Evolutionary conservation across 1,140 invertebrate genomes (phyloP), one percentile per base, ranked within the genome.

Genomic region (Luehdorfia chinensis): DNA sequence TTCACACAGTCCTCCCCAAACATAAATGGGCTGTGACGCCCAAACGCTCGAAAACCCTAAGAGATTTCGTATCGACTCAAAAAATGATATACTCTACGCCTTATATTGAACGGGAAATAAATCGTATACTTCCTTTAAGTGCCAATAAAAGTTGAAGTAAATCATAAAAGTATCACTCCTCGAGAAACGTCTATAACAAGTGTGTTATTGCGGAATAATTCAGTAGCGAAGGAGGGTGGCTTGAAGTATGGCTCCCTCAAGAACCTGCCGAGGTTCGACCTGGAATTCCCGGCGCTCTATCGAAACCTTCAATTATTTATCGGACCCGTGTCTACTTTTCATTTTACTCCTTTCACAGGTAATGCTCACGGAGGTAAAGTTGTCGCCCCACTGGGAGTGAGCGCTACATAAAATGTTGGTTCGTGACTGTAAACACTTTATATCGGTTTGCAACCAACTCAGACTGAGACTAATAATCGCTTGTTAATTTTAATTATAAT

Each of bases 91-190:
- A 78, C 72, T 75, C 66, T 57, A 54, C 66, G 75, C 71, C 74
- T 77, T 77, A 81, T 83, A 85, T 85, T 80, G 75, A 79, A 80
- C 75, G 64, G 66, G 59, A 71, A 80, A 85, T 83, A 85, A 84
- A 85, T 85, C 77, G 75, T 78, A 77, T 81, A 85, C 76, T 81
- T 78, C 72, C 74, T 79, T 75, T 85, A 85, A 85, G 81, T 81
- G 81, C 81, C 81, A 85, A 85, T 85, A 85, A 85, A 85, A 85
- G 72, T 85, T 78, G 72, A 59, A 85, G 79, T 85, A 85, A 85
- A 85, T 85, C 81, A 85, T 83, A 85, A 81, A 83, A 83, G 81
- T 85, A 85, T 83, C 77, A 84, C 75, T 79, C 68, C 64, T 59
- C 63, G 60, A 70, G 69, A 77, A 81, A 81, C 59, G 81, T 81